A percentile compares a stretch with the other conserved stretches of the same genome.
Evolutionary conservation across 2,888 invertebrate species (phyloP).

Genomic region (Diogma glabrata): DNA sequence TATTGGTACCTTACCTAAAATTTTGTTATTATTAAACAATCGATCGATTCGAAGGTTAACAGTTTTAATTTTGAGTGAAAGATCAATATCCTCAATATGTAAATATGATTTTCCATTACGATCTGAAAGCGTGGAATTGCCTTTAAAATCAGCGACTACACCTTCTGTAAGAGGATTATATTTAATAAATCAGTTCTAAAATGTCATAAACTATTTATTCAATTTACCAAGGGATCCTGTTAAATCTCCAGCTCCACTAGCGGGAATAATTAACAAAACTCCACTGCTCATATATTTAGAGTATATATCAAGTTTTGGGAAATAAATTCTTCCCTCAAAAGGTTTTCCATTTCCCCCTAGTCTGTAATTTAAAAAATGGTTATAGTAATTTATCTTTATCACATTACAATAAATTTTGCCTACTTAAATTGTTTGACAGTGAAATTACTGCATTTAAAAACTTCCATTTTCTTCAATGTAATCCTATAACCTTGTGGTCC

Average conservation of each 20-base stretch:
- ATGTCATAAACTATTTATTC: slow-evolving; percentile 34
- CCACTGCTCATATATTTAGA: slow-evolving; percentile 57
- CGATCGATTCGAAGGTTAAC: slow-evolving; percentile 52
- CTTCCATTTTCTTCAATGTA: slow-evolving; percentile 44
- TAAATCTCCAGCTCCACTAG: slow-evolving; percentile 58
- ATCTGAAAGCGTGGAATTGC: slow-evolving; percentile 41
- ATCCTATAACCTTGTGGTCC: slow-evolving; percentile 48
- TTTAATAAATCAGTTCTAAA: too few species aligned
- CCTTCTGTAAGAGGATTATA: too few species aligned
- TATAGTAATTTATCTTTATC: too few species aligned
- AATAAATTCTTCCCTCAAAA: slow-evolving; percentile 49
- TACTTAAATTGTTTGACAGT: slow-evolving; percentile 45
- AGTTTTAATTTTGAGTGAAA: slow-evolving; percentile 48
- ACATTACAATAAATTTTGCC: too few species aligned
- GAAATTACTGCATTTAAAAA: slow-evolving; percentile 52
- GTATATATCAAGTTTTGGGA: slow-evolving; percentile 53
- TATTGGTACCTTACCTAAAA: slow-evolving; percentile 45
- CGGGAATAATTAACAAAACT: slow-evolving; percentile 55
- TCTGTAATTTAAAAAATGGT: too few species aligned
- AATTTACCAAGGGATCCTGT: slow-evolving; percentile 50
- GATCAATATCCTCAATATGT: slow-evolving; percentile 47
- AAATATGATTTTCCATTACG: slow-evolving; percentile 42
- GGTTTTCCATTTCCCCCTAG: slow-evolving; percentile 48
- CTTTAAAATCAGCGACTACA: slow-evolving; percentile 45
- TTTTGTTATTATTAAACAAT: slow-evolving; percentile 55